Evolutionary conservation across 2,888 invertebrate species (phyloP).

Genomic region (Heliconius ismenius): DNA sequence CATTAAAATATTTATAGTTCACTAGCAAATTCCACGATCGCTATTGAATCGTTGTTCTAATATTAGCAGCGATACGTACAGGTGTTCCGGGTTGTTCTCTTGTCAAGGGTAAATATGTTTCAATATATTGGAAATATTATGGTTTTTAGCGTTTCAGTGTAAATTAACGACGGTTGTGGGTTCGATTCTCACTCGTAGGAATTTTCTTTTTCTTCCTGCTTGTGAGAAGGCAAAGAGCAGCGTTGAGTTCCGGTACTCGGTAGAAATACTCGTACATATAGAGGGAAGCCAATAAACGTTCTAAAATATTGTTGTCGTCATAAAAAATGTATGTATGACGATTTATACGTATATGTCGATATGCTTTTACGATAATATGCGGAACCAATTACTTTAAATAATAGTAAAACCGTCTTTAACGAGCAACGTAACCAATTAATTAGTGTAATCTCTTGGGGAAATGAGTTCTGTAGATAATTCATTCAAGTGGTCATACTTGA

Average conservation of each 20-base stretch:
- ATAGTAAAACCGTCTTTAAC: neutral
- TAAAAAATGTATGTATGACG: neutral
- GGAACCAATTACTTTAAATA: constrained; percentile 4
- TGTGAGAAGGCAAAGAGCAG: neutral
- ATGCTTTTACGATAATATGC: neutral
- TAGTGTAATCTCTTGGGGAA: neutral
- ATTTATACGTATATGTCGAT: neutral
- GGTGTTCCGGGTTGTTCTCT: constrained; percentile 31
- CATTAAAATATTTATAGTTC: constrained; percentile 18
- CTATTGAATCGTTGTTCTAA: constrained; percentile 34
- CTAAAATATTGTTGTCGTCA: neutral
- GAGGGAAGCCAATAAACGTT: neutral
- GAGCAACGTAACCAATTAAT: neutral
- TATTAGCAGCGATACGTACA: constrained; percentile 33
- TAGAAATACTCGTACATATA: too few relatives aligned
- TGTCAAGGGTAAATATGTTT: constrained; percentile 21
- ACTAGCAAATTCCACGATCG: constrained; percentile 29
- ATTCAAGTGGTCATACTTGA: neutral
- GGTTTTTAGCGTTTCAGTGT: neutral
- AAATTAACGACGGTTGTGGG: neutral
- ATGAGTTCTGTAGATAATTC: neutral
- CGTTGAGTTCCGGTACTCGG: neutral
- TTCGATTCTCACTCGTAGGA: neutral
- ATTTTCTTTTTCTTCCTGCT: neutral
- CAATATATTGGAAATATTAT: constrained; percentile 4